A percentile compares a stretch with the other conserved stretches of the same genome.
phyloP scores from a whole-genome alignment of 2,113 vertebrate genomes.

The Naja naja region DNA sequence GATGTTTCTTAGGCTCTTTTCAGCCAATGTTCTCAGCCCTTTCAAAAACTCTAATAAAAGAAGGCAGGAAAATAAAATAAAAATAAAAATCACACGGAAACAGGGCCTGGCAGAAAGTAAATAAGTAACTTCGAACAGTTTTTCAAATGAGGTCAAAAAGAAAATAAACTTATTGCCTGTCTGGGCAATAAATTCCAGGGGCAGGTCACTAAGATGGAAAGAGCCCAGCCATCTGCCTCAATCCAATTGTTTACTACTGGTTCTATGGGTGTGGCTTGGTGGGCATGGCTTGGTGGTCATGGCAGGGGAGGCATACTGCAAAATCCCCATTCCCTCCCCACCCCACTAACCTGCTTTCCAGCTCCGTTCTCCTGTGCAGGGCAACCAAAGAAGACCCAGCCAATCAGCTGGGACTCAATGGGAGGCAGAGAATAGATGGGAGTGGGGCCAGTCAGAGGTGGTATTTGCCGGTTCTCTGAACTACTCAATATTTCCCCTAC shows the following conservation, averaged over 20 bases:
- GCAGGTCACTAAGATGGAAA: not conserved
- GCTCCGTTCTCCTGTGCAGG: too few relatives aligned
- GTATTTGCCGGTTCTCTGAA: too few relatives aligned
- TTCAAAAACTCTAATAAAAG: not conserved
- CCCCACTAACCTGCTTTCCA: too few relatives aligned
- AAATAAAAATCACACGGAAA: not conserved
- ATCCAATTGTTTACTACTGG: not conserved
- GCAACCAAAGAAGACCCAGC: too few relatives aligned
- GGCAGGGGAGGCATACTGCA: too few relatives aligned
- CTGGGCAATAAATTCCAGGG: not conserved
- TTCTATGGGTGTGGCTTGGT: too few relatives aligned
- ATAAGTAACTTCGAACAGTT: not conserved
- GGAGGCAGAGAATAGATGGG: too few relatives aligned
- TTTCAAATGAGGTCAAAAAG: not conserved
- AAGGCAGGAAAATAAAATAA: not conserved
- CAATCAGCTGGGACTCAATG: too few relatives aligned
- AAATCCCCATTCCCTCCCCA: too few relatives aligned
- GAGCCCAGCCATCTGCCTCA: not conserved
- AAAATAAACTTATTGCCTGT: not conserved
- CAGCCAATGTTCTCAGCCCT: not conserved
- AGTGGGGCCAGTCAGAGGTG: too few relatives aligned
- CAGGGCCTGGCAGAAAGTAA: not conserved
- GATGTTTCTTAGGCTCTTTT: not conserved
- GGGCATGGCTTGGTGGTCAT: too few relatives aligned
- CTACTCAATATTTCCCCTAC: too few relatives aligned